Evolutionary conservation across 2,888 invertebrate species (phyloP).

Genomic region (Hydrotaea cyrtoneurina): DNA sequence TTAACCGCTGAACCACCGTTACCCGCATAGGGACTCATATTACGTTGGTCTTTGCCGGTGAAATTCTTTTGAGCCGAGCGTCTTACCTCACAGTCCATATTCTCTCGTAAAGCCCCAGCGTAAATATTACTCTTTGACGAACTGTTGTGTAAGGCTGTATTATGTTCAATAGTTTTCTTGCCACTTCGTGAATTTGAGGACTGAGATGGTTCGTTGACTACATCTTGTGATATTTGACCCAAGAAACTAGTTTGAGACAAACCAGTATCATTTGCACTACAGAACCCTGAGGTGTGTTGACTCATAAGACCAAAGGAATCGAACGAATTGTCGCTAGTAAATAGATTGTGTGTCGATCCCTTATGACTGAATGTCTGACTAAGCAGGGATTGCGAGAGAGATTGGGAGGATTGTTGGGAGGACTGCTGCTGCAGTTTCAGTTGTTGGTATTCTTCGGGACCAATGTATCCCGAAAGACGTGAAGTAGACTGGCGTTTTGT

Average conservation of each 20-base stretch:
- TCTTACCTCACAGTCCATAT: slow-evolving; percentile 77
- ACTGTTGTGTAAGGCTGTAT: slow-evolving; percentile 75
- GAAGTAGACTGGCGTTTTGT: slow-evolving; percentile 72
- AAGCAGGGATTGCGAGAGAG: slow-evolving; percentile 47
- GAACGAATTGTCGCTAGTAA: slow-evolving; percentile 75
- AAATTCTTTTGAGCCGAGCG: slow-evolving; percentile 79
- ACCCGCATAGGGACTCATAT: slow-evolving; percentile 76
- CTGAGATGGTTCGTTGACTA: slow-evolving; percentile 50
- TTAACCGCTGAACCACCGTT: slow-evolving; percentile 54
- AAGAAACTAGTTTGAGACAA: slow-evolving; percentile 71
- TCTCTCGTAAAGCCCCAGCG: slow-evolving; percentile 77
- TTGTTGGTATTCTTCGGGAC: slow-evolving; percentile 78
- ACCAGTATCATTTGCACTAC: slow-evolving; percentile 44
- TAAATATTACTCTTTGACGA: slow-evolving; percentile 79
- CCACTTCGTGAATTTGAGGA: slow-evolving; percentile 46
- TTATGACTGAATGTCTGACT: slow-evolving; percentile 36
- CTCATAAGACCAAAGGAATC: slow-evolving; percentile 74
- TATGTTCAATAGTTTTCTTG: slow-evolving; percentile 72
- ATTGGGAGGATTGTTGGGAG: slow-evolving; percentile 66
- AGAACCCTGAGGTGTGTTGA: slow-evolving; percentile 69
- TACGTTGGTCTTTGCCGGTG: slow-evolving; percentile 79
- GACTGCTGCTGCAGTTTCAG: slow-evolving; percentile 71
- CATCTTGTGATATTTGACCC: slow-evolving; percentile 66
- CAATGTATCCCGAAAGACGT: slow-evolving; percentile 77
- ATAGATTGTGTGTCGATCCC: slow-evolving; percentile 72